Evolutionary conservation across 2,113 vertebrate species (phyloP).

Genomic region (Sigmodon hispidus): DNA sequence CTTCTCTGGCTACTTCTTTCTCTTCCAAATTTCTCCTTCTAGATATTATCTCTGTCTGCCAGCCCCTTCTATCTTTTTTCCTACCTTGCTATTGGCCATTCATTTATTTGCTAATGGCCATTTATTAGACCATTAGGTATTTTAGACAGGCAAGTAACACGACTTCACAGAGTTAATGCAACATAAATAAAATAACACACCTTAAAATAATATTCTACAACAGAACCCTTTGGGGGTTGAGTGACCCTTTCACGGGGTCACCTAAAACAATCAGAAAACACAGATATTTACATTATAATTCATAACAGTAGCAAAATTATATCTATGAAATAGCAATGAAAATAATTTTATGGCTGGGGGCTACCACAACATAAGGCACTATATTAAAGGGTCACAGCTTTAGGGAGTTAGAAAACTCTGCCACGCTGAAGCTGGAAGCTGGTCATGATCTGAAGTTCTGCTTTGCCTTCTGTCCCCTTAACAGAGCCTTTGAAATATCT

Average conservation of each 20-base stretch:
- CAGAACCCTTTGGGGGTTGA: neutral
- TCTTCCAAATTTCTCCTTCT: no score
- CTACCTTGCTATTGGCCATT: no score
- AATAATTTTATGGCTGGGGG: neutral
- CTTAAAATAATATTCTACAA: no score
- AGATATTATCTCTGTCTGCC: no score
- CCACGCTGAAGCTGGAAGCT: slow-evolving; percentile 9
- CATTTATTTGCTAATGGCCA: no score
- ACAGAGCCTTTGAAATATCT: neutral
- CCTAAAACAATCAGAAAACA: neutral
- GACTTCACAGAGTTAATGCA: no score
- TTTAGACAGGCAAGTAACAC: no score
- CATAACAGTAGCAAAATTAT: neutral
- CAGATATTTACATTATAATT: neutral
- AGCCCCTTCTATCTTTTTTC: no score
- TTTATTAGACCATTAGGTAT: no score
- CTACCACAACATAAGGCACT: neutral
- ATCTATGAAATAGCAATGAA: neutral
- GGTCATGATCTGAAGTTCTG: slow-evolving; percentile 88
- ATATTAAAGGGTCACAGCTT: slow-evolving; percentile 79
- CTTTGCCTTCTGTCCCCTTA: slow-evolving; percentile 91
- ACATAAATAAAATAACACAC: no score
- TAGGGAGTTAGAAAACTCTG: slow-evolving; percentile 86
- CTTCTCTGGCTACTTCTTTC: no score
- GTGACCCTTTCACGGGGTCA: neutral